Evolutionary conservation across 2,888 invertebrate genomes (phyloP).

Genomic region (Tetrapedia diversipes): DNA sequence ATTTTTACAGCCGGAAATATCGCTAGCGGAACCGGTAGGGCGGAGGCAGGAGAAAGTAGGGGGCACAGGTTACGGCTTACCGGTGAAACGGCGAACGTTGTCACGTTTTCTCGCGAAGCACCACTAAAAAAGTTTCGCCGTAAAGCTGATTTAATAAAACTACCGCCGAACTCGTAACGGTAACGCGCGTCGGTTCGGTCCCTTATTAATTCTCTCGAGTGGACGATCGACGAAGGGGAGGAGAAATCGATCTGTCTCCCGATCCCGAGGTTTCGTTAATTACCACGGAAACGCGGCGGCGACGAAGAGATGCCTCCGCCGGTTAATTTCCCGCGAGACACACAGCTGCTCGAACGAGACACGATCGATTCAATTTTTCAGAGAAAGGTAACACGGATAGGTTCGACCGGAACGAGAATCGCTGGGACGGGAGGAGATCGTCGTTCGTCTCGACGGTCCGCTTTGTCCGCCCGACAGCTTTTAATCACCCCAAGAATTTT

Average conservation of each 20-base stretch:
- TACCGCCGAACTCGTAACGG: neutral
- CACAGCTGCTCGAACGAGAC: neutral
- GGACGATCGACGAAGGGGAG: neutral
- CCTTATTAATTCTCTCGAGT: conserved; percentile 36
- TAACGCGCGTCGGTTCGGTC: neutral
- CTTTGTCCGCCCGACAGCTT: neutral
- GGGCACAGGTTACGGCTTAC: neutral
- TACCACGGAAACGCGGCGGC: conserved; percentile 9
- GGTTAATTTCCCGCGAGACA: conserved; percentile 51
- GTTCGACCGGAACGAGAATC: neutral
- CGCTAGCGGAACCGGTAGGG: no score
- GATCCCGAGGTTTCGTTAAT: conserved; percentile 25
- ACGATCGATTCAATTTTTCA: conserved; percentile 32
- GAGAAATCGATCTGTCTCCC: neutral
- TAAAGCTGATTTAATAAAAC: conserved; percentile 37
- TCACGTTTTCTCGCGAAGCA: conserved; percentile 26
- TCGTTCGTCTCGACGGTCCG: neutral
- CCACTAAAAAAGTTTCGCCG: conserved; percentile 34
- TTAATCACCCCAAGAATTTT: no score
- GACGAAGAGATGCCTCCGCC: neutral
- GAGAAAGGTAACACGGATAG: neutral
- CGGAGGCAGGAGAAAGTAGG: no score
- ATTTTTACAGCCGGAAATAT: conserved; percentile 41
- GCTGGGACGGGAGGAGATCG: neutral
- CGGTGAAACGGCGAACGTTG: conserved; percentile 14